A percentile compares a stretch with the other conserved stretches of the same genome.
These are phyloP conservation scores for Eupithecia subumbrata DNA, from an alignment of 2,888 invertebrate genomes.

Conservation along the genomic window DNA sequence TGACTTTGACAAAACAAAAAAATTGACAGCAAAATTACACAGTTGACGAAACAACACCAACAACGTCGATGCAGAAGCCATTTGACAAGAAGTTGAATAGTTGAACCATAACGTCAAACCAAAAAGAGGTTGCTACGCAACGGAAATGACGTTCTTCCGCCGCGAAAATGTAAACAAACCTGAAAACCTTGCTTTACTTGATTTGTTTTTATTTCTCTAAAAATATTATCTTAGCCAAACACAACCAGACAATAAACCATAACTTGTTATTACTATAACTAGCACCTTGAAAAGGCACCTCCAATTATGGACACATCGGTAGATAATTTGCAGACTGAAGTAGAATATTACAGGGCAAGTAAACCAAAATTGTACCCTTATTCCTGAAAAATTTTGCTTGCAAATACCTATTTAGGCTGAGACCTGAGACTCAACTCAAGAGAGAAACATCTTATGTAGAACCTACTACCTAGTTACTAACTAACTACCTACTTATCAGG, in stretches of 20 bases:
- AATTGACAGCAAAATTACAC: background rate
- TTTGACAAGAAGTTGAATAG: too few relatives aligned
- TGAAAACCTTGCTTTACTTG: background rate
- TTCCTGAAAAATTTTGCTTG: background rate
- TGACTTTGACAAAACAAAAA: background rate
- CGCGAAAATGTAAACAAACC: constrained; percentile 76
- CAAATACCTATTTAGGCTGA: background rate
- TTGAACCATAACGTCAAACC: too few relatives aligned
- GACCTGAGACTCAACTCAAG: background rate
- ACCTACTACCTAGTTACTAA: too few relatives aligned
- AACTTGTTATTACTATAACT: background rate
- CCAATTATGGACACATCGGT: constrained; percentile 56
- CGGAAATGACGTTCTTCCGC: constrained; percentile 53
- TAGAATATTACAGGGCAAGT: constrained; percentile 80
- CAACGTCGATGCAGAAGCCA: too few relatives aligned
- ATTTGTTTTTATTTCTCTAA: background rate
- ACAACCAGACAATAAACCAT: background rate
- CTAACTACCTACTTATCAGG: too few relatives aligned
- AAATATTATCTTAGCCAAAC: background rate
- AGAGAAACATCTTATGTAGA: background rate
- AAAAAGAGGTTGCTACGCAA: constrained; percentile 64
- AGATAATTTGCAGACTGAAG: constrained; percentile 75
- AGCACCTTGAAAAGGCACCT: background rate
- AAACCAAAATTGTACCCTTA: background rate
- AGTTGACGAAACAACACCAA: too few relatives aligned